Evolutionary conservation across 1,140 invertebrate genomes (phyloP).

Genomic region (Cydia fagiglandana): DNA sequence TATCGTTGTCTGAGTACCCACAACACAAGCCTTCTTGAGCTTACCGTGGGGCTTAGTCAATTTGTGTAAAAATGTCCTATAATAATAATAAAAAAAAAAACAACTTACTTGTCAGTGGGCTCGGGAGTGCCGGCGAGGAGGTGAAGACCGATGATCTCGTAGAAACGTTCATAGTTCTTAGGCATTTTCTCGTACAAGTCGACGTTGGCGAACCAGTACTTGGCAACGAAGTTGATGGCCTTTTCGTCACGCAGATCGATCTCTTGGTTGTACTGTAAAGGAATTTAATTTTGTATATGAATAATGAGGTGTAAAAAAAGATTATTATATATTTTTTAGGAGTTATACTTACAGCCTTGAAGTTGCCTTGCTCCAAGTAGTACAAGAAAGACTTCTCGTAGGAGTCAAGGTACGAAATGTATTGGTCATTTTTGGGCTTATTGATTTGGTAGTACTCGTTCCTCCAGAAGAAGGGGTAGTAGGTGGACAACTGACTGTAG

Average conservation of each 20-base stretch:
- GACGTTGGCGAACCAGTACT: conserved; percentile 13
- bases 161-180: conserved; percentile 72
- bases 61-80: too few species aligned
- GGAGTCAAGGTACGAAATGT: conserved; percentile 59
- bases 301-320: too few species aligned
- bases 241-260: conserved; percentile 66
- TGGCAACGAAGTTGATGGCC: not conserved
- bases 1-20: too few species aligned
- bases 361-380: conserved; percentile 59
- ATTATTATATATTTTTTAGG: not conserved
- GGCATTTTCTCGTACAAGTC: conserved; percentile 53
- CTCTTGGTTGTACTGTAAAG: conserved; percentile 60
- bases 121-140: conserved; percentile 45
- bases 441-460: too few species aligned
- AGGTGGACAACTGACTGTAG: too few species aligned
- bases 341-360: conserved; percentile 59
- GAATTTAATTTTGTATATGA: not conserved
- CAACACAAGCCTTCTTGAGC: too few species aligned
- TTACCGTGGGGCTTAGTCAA: too few species aligned
- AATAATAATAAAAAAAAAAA: not conserved
- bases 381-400: conserved; percentile 66
- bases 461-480: too few species aligned
- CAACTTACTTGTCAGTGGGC: conserved; percentile 57
- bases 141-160: too few species aligned
- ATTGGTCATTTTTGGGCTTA: conserved; percentile 49